Evolutionary conservation across 2,113 vertebrate genomes (phyloP).

Genomic region (Microcebus tavaratra): DNA sequence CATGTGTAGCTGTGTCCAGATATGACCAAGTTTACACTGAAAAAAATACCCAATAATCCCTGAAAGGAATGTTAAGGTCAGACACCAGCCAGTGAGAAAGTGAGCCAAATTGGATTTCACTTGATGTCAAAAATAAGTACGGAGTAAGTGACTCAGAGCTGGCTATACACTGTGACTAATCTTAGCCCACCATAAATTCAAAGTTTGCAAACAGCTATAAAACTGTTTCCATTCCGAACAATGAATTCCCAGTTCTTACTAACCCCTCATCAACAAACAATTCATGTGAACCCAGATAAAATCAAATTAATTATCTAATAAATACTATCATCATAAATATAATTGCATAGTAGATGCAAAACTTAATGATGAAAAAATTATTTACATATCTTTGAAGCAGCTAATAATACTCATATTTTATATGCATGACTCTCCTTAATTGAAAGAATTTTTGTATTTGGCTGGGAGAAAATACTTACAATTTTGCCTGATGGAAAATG

Average conservation of each 20-base stretch:
- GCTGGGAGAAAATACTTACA: not conserved
- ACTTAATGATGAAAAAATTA: conserved; percentile 43
- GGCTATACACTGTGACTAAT: conserved; percentile 92
- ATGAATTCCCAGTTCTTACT: conserved; percentile 73
- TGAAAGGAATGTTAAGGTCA: conserved; percentile 81
- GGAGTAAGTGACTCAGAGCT: conserved; percentile 91
- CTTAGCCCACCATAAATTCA: conserved; percentile 86
- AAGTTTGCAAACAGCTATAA: conserved; percentile 84
- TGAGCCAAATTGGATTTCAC: conserved; percentile 90
- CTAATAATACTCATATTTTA: conserved; percentile 2
- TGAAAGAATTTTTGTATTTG: not conserved
- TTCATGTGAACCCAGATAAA: conserved; percentile 70
- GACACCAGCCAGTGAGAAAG: conserved; percentile 75
- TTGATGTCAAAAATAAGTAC: conserved; percentile 92
- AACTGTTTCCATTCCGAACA: conserved; percentile 84
- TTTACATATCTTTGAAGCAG: not conserved
- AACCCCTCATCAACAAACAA: conserved; percentile 78
- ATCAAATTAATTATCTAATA: conserved; percentile 62
- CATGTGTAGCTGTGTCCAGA: conserved; percentile 62
- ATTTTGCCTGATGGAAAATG: not conserved
- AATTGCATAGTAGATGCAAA: conserved; percentile 51
- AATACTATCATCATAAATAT: conserved; percentile 68
- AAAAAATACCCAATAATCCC: conserved; percentile 70
- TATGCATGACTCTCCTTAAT: not conserved
- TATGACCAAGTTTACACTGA: conserved; percentile 69